Evolutionary conservation across 2,888 invertebrate species (phyloP).

Genomic region (Tipula lateralis): DNA sequence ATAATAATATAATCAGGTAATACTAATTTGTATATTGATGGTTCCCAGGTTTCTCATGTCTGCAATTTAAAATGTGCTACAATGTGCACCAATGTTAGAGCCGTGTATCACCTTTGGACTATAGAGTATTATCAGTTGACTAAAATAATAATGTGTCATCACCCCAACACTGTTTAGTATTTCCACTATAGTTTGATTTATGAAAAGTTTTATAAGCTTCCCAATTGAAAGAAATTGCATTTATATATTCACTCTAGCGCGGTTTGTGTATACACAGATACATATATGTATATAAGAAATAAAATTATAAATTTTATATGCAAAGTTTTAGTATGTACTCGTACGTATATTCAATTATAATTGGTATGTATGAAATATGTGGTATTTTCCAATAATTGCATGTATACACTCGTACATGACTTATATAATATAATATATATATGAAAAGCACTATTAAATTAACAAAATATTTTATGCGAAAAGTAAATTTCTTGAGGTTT

Average conservation of each 20-base stretch:
- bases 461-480: not conserved
- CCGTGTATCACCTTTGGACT: too few relatives aligned
- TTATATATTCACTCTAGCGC: not conserved
- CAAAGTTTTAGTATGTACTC: not conserved
- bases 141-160: too few relatives aligned
- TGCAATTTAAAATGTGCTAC: too few relatives aligned
- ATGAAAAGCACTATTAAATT: not conserved
- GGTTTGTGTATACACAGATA: not conserved
- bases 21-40: too few relatives aligned
- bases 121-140: too few relatives aligned
- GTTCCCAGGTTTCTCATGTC: too few relatives aligned
- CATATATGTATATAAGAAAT: not conserved
- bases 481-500: not conserved
- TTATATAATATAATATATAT: not conserved
- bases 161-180: too few relatives aligned
- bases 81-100: too few relatives aligned
- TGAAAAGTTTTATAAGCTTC: not conserved
- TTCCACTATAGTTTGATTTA: not conserved
- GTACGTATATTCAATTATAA: not conserved
- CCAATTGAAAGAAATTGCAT: not conserved
- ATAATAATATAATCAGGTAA: too few relatives aligned
- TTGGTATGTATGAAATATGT: not conserved
- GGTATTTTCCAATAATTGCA: not conserved
- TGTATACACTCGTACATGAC: not conserved
- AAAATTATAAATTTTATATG: slow-evolving; percentile 11